Base-by-base conservation (phyloP, 92 coral and sea anemone genomes). In the Epizoanthus fatuus region DNA sequence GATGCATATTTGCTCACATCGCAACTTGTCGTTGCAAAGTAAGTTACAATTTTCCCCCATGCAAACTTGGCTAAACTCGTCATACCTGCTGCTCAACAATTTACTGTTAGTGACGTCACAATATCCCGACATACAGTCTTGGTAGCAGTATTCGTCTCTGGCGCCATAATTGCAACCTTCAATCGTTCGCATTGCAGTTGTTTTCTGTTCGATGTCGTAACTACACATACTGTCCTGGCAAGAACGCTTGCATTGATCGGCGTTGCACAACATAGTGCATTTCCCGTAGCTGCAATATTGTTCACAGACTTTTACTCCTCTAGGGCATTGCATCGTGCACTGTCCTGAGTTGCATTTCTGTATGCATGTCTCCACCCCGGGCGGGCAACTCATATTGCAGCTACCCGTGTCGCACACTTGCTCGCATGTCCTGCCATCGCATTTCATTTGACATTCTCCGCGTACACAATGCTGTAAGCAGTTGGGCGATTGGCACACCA, bases 1-100 rank as follows among this genome's bases (percentile, higher is more conserved):
- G 16, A 90, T 89, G 66, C 98, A 94, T 39, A 92, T 95, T 29
- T 94, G 98, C 66, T 90, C 86, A 73, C 98, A 94, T 58, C 90
- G 93, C 14, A 81, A 71, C n/a, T 85, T 58, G 52, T 91, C 94
- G 12, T 66, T 82, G 90, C 98, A 94, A 17, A 82, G 63, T 40
- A 94, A 79, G 45, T 88, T 90, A 79, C 98, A 94, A 63, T 87
- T 91, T 38, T 93, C 96, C 51, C 98, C 98, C 63, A 86, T 90
- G 80, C 98, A 94, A 35, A 83, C 90, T 57, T 94, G 98, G 56
- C 98, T 94, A 57, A 81, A 90, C 49, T 67, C 72, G 35, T 77
- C 68, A 60, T 59, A 60, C 13, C 19, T 37, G 39, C 74, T 86
- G 40, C 22, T 77, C 57, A 85, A 67, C 2, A 77, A 25, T 39